Conservation (phyloP, 1,140 invertebrate species). For the Drosophila novamexicana region DNA sequence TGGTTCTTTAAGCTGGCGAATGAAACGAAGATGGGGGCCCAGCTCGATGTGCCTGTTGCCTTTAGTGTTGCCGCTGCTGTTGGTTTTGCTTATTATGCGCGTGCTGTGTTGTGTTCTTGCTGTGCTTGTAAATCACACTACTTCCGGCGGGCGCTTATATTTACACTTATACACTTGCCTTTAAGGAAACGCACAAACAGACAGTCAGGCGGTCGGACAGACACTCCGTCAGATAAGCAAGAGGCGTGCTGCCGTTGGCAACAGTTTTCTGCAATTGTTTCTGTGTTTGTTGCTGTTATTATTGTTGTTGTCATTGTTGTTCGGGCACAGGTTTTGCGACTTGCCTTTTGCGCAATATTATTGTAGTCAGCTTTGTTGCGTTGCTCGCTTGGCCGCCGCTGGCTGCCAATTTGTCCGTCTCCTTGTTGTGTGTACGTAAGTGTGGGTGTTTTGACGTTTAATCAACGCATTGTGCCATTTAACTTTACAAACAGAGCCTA, state of each 20-base stretch:
- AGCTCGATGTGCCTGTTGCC: not conserved
- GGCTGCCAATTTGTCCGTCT: conserved; percentile 31
- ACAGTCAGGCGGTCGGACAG: conserved; percentile 22
- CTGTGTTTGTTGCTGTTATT: conserved; percentile 17
- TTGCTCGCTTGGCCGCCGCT: conserved; percentile 40
- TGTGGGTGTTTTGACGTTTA: conserved; percentile 67
- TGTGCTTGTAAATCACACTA: conserved; percentile 77
- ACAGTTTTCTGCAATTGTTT: conserved; percentile 38
- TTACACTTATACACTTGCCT: conserved; percentile 36
- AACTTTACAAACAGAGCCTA: conserved; percentile 67
- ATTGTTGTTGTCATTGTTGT: conserved; percentile 34
- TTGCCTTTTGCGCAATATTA: conserved; percentile 63
- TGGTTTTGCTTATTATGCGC: conserved; percentile 62
- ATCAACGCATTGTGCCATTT: conserved; percentile 78
- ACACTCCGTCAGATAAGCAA: not conserved
- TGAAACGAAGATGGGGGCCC: conserved; percentile 5
- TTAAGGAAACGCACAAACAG: conserved; percentile 44
- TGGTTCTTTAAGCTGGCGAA: not conserved
- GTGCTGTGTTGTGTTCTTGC: conserved; percentile 20
- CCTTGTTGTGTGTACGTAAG: conserved; percentile 7
- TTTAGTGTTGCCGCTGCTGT: conserved; percentile 18
- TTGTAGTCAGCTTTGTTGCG: conserved; percentile 59
- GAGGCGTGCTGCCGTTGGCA: conserved; percentile 31
- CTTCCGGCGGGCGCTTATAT: conserved; percentile 55
- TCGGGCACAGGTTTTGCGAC: conserved; percentile 53